These are phyloP conservation scores for Sprattus sprattus DNA, from an alignment of 2,113 vertebrate genomes.

Conservation along the genomic window DNA sequence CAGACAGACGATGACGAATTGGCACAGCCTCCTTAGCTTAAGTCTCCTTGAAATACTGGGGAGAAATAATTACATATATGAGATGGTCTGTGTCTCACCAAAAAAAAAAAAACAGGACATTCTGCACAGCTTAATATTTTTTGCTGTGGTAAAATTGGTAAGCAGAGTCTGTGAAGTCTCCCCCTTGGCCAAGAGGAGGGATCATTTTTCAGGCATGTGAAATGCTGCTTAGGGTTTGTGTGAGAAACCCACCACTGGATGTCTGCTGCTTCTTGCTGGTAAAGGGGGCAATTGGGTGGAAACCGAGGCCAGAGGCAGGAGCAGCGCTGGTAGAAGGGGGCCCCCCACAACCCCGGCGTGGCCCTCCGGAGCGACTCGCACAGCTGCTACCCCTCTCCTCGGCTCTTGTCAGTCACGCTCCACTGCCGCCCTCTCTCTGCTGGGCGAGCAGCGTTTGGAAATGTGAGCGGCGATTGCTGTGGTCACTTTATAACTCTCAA, in stretches of 20 bases:
- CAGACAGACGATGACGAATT: conserved; percentile 63
- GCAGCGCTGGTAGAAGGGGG: not conserved
- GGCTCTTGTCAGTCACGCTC: conserved; percentile 14
- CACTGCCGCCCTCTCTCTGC: not conserved
- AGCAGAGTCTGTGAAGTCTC: not conserved
- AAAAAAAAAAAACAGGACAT: not conserved
- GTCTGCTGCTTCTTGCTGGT: not conserved
- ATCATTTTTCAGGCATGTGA: not conserved
- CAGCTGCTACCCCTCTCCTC: not conserved
- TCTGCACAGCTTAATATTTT: conserved; percentile 15
- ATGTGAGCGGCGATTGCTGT: not conserved
- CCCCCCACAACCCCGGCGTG: not conserved
- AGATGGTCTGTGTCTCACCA: conserved; percentile 52
- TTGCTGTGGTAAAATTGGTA: conserved; percentile 3
- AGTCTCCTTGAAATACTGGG: conserved; percentile 53
- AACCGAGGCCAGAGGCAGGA: not conserved
- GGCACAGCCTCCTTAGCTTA: conserved; percentile 53
- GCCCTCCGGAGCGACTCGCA: not conserved
- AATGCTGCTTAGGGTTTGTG: not conserved
- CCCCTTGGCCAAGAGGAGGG: not conserved
- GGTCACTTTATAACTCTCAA: not conserved
- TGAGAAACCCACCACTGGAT: not conserved
- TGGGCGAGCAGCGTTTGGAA: not conserved
- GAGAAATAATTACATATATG: conserved; percentile 67
- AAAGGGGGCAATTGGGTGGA: not conserved